Evolutionary conservation across 1,140 invertebrate species (phyloP), one percentile per base, ranked within the genome.

Genomic region (Drosophila cardini): DNA sequence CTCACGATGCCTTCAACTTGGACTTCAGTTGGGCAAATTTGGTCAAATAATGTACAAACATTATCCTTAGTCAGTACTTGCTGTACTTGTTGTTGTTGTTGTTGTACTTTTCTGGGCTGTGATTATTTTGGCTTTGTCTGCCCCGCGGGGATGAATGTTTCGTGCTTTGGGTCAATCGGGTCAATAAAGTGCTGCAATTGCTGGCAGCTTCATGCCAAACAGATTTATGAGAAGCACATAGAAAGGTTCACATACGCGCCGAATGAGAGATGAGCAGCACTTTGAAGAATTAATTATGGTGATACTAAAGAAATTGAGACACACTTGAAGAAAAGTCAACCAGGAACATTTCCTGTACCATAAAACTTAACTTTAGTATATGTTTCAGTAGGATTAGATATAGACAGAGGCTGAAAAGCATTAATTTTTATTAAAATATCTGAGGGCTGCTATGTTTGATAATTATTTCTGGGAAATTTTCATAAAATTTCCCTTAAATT

Each of bases 31-130:
- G 56, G 48, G 80, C 75, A 72, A 83, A 83, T 83, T 83, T 78
- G 76, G 79, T 87, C 79, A 82, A 82, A 81, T 86, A 85, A 85
- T 85, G 82, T 70, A 56, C 71, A 81, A 87, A 82, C 83, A 86
- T 86, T 87, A 86, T 82, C 57, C 67, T 76, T 73, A 46, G 34
- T 55, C 60, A 67, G 50, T 69, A 73, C 57, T 78, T 61, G 21
- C 21, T 26, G 58, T 40, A 57, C 65, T 76, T n/a, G n/a, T n/a
- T n/a, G n/a, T n/a, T n/a, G n/a, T n/a, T 76, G 53, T 64, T 43
- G 26, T 74, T 80, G 48, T 46, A 46, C 68, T 34, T 9, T 53
- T 46, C 76, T 58, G 78, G 38, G 38, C n/a, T 40, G 60, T 70
- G 74, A 77, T 85, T 64, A 72, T 77, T 78, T 86, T 62, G 73